Conservation (phyloP, 2,888 invertebrate genomes). For the Chouioia cunea region DNA sequence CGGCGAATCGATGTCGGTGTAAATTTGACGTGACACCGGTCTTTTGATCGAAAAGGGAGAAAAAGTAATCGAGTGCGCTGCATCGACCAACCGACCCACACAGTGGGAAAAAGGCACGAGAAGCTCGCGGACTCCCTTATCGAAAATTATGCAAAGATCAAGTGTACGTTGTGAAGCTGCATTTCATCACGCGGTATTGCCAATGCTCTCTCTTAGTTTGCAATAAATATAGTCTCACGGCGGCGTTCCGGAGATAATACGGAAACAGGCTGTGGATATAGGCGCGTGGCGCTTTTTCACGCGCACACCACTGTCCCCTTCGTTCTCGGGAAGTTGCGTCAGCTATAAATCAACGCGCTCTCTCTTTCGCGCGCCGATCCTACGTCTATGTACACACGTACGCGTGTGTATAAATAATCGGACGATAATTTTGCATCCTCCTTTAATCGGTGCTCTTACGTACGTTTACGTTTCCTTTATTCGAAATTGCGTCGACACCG, state of each 20-base stretch:
- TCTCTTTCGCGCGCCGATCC: slow-evolving; percentile 9
- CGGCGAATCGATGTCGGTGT: no score
- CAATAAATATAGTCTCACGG: slow-evolving; percentile 18
- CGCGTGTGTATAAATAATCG: no score
- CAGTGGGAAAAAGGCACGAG: slow-evolving; percentile 7
- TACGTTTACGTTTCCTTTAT: no score
- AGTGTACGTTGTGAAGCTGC: background rate
- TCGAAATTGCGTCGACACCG: no score
- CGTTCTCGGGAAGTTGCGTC: slow-evolving; percentile 46
- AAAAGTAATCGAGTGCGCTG: background rate
- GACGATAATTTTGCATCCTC: no score
- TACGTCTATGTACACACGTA: slow-evolving; percentile 47
- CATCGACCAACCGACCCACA: background rate
- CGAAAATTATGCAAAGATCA: slow-evolving; percentile 43
- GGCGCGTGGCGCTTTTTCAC: slow-evolving; percentile 29
- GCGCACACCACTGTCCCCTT: no score
- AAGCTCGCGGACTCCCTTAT: slow-evolving; percentile 28
- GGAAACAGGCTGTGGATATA: slow-evolving; percentile 23
- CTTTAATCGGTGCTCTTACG: no score
- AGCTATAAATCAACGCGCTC: slow-evolving; percentile 45
- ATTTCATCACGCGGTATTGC: slow-evolving; percentile 38
- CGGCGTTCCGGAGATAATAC: slow-evolving; percentile 3
- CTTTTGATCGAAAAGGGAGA: background rate
- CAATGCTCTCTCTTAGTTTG: background rate
- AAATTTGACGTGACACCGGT: no score